A percentile compares a stretch with the other conserved stretches of the same genome.
These are phyloP conservation scores for Drosophila rufa DNA, from an alignment of 1,140 invertebrate species.

Conservation along the genomic window DNA sequence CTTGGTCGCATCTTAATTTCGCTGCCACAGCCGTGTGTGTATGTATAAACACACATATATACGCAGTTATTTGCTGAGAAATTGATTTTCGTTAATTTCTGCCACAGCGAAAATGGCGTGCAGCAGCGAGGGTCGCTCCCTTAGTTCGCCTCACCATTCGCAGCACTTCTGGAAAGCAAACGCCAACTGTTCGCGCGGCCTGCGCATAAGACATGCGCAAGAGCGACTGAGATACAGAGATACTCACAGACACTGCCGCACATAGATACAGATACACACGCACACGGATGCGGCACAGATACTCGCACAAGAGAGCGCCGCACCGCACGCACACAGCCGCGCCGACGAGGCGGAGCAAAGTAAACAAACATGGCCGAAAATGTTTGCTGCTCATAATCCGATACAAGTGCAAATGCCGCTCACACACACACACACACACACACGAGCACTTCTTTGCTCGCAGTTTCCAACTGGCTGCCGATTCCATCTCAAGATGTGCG, in stretches of 20 bases:
- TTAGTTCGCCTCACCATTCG: conserved; percentile 1
- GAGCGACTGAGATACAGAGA: conserved; percentile 73
- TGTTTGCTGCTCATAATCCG: conserved; percentile 84
- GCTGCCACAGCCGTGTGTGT: conserved; percentile 19
- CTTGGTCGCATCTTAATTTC: conserved; percentile 46
- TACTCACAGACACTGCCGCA: conserved; percentile 36
- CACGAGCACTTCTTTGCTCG: conserved; percentile 19
- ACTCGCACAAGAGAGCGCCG: conserved; percentile 23
- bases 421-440: conserved; percentile 21
- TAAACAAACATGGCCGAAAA: conserved; percentile 85
- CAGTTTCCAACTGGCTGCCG: conserved; percentile 57
- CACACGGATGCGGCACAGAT: conserved; percentile 40
- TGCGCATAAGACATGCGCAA: conserved; percentile 78
- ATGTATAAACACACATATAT: conserved; percentile 1
- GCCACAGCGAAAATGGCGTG: conserved; percentile 69
- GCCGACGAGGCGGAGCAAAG: conserved; percentile 83
- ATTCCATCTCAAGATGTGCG: conserved; percentile 42
- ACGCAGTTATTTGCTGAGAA: conserved; percentile 41
- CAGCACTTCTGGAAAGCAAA: not conserved
- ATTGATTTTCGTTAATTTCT: conserved; percentile 74
- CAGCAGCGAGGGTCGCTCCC: conserved; percentile 41
- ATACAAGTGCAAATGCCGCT: conserved; percentile 78
- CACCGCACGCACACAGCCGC: conserved; percentile 47
- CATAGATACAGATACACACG: conserved; percentile 31
- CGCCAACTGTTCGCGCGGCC: conserved; percentile 50